Base-by-base conservation (phyloP, 2,113 vertebrate species). In the Neodontobutis hainanensis region DNA sequence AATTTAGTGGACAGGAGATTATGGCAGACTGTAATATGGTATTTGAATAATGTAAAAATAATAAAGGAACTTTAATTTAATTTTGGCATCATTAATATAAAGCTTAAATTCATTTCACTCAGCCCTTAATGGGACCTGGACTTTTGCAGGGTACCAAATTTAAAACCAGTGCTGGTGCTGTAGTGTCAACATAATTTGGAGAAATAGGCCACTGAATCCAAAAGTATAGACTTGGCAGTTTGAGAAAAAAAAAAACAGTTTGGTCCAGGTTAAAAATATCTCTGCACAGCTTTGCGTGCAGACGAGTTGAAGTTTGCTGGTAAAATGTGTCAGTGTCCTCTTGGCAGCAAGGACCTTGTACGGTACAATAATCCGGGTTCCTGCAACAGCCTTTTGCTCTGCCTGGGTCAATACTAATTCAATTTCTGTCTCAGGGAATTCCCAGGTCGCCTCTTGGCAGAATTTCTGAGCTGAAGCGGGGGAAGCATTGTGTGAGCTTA, bases 341-440 rank as follows among this genome's bases (percentile, higher is more conserved):
- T 69, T 52, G 75, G 77, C 76, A 74, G 70, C 9, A 32, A 69
- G 73, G 59, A 81, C 61, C 75, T 70, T 59, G 85, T 74, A 61
- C 62, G 61, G 69, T 78, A 80, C 76, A 89, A 83, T 86, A 82
- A 85, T 89, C 83, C 82, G 59, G 77, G 68, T 73, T 83, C 65
- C 73, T 82, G 73, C 81, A 80, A 52, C 81, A 83, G 83, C 80
- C 75, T 80, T 81, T 75, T 70, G 80, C 81, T 82, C 67, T 19
- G 74, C 70, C 66, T 64, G 71, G 83, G 84, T 89, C 88, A 89
- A 89, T 90, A 90, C 88, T 85, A 90, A 90, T 91, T 91, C 84
- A 89, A 87, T 91, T 90, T 90, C 87, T 82, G 71, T 83, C 80
- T 72, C 69, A 49, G 68, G 79, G 85, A 88, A 89, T 86, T 88